Evolutionary conservation across 1,140 invertebrate species (phyloP), one percentile per base, ranked within the genome.

Genomic region (Drosophila eugracilis): DNA sequence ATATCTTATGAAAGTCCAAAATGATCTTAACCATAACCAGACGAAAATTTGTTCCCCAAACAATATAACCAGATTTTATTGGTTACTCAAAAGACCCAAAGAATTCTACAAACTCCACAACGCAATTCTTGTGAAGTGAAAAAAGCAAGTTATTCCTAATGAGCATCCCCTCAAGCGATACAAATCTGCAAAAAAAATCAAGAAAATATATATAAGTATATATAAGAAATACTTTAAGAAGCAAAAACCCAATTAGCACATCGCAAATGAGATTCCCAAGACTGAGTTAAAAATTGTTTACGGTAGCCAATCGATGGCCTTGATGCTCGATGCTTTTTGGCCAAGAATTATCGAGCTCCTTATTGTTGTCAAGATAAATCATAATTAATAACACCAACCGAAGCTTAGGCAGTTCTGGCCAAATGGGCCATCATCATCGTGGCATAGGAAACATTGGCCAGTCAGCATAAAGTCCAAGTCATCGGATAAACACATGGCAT

Each of bases 401-500:
- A 4, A 39, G 41, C 48, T 21, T 48, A 74, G 50, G 65, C 44
- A 32, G 53, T 76, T 73, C 48, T 78, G 55, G 67, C 53, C 74
- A 78, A 74, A 77, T 62, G 69, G 50, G 45, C 73, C 73, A 79
- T 75, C 62, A 36, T 36, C 44, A 76, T n/a, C 36, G n/a, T n/a
- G 14, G 48, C 48, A 41, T 67, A 67, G 65, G 65, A 67, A 67
- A 67, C 53, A 37, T 49, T 50, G 30, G n/a, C n/a, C n/a, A n/a
- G n/a, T 57, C 36, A 32, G 39, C 41, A 41, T 26, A 48, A 71
- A 39, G 39, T 50, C 28, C 53, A 62, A 77, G 59, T 57, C 77
- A 78, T 75, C 62, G 53, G 48, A 41, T 55, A 47, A 74, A 62
- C 72, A 80, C 78, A 81, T 81, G 78, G 54, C 44, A 37, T 41